Evolutionary conservation across 2,888 invertebrate species (phyloP), one percentile per base, ranked within the genome.

Genomic region (Sicus ferrugineus): DNA sequence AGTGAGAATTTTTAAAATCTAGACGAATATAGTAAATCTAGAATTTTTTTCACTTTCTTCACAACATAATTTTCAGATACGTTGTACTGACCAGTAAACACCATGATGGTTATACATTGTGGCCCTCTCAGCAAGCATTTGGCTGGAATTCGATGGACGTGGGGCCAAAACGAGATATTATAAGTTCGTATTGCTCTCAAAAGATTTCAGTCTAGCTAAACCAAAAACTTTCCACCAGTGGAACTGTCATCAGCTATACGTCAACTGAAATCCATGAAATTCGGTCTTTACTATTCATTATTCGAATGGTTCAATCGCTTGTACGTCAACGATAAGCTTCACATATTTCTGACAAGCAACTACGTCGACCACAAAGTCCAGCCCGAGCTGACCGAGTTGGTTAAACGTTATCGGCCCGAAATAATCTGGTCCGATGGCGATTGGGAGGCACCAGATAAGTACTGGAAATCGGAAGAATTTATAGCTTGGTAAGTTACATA

Each of bases 371-470:
- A 88, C 2, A 95, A 95, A 84, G 87, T 91, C n/a, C 85, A 91
- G 74, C 94, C 94, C 0, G 96, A 97, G 84, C 87, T 97, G 78
- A 88, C 89, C 73, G 96, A 96, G 80, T 80, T 95, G 62, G 87
- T 95, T 28, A 82, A 89, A 70, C 86, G 86, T 70, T 93, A 93
- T 77, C 81, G 88, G 70, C 93, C 93, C 0, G 93, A 95, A 34
- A 87, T 97, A 0, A 83, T 97, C 19, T 97, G 97, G 97, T 92
- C 95, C 0, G 97, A 97, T 84, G 97, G 97, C 0, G 97, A 97
- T 77, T 96, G 96, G 96, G 96, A 96, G 81, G 93, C 94, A 0
- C 84, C 89, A 0, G 92, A 92, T 72, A 86, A 87, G 0, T 97
- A 97, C 78, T 97, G 95, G 95, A 89, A 89, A 74, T 90, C 95